phyloP scores from a whole-genome alignment of 1,140 invertebrate species.

The Macrotrachela quadricornifera region DNA sequence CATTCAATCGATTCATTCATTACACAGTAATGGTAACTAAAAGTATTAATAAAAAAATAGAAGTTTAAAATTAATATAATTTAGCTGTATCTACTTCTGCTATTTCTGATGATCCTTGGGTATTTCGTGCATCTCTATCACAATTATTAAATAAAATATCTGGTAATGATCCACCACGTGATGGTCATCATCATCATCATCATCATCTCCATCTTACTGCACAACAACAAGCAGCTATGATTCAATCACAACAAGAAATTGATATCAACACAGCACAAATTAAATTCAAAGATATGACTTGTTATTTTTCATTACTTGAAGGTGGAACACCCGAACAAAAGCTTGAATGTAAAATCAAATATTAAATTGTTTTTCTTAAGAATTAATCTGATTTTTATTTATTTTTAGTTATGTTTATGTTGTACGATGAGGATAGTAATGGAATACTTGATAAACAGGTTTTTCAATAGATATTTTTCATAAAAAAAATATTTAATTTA shows the following conservation, averaged over 20 bases:
- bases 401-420: conserved; percentile 75
- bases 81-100: no score
- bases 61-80: no score
- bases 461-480: no score
- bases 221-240: no score
- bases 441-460: conserved; percentile 67
- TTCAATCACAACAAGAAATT: not conserved
- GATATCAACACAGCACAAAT: conserved; percentile 22
- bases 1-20: no score
- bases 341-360: conserved; percentile 57
- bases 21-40: no score
- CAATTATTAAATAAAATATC: no score
- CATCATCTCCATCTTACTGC: not conserved
- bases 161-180: no score
- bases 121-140: no score
- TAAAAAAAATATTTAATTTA: no score
- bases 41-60: no score
- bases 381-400: conserved; percentile 10
- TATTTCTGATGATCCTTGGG: no score
- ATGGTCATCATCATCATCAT: not conserved
- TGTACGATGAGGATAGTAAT: conserved; percentile 86
- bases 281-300: conserved; percentile 78
- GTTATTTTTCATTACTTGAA: conserved; percentile 75
- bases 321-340: conserved; percentile 83
- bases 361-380: conserved; percentile 18